Percentiles rank a stretch among this genome's conserved stretches.
phyloP scores from a whole-genome alignment of 2,113 vertebrate genomes.

The Pandion haliaetus region DNA sequence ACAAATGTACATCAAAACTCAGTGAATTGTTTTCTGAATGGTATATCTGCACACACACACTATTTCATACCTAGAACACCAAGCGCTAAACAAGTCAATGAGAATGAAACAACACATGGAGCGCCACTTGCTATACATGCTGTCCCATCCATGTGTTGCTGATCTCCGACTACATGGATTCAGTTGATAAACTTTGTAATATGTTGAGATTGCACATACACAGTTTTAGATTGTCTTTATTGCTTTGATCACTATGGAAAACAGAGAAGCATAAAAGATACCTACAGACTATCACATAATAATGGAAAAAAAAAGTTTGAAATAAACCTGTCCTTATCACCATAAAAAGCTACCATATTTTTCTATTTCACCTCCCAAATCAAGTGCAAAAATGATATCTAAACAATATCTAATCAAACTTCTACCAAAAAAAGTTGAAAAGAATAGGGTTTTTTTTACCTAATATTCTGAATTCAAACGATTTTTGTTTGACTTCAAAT shows the following conservation, averaged over 20 bases:
- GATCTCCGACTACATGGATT: neutral
- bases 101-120: neutral
- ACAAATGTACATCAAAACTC: neutral
- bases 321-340: neutral
- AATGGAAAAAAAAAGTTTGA: neutral
- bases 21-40: neutral
- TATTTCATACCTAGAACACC: neutral
- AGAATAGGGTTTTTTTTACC: neutral
- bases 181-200: neutral
- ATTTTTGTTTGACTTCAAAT: neutral
- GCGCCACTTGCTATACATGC: neutral
- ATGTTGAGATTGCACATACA: rapidly evolving
- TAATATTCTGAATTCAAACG: neutral
- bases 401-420: neutral
- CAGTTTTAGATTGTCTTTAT: neutral
- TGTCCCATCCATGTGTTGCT: neutral
- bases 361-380: neutral
- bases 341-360: neutral
- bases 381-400: neutral
- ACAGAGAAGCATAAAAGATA: neutral
- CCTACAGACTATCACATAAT: neutral
- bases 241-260: neutral
- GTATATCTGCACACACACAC: neutral
- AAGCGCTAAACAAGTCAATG: neutral
- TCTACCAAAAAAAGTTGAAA: neutral